These are phyloP conservation scores for Antechinus flavipes DNA, from an alignment of 2,113 vertebrate genomes.

Conservation along the genomic window DNA sequence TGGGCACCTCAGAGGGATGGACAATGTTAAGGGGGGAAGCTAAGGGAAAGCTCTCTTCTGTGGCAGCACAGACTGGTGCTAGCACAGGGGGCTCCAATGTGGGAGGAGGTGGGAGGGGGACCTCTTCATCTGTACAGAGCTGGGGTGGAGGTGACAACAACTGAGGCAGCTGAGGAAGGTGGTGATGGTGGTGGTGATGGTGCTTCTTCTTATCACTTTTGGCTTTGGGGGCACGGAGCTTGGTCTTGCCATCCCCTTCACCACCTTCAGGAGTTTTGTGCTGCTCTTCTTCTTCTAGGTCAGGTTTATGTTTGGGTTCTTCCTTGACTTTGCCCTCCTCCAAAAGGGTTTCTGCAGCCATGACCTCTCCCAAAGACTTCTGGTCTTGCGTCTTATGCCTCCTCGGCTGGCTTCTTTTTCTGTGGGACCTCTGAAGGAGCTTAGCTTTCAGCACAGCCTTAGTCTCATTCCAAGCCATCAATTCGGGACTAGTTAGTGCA, in stretches of 20 bases:
- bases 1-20: constrained; percentile 50
- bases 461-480: constrained; percentile 92
- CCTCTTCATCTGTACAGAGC: neutral
- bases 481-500: constrained; percentile 89
- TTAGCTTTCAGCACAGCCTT: constrained; percentile 88
- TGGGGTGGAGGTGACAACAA: rapidly evolving
- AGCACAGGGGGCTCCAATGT: neutral
- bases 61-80: rapidly evolving
- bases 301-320: no score
- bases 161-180: neutral
- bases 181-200: constrained; percentile 16
- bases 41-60: constrained; percentile 2
- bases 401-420: no score
- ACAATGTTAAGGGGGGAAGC: constrained; percentile 73
- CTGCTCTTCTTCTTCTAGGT: no score
- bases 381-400: no score
- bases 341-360: no score
- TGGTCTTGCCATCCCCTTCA: constrained; percentile 80
- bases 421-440: constrained; percentile 89
- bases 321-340: no score
- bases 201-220: constrained; percentile 82
- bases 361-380: no score
- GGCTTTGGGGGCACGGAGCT: constrained; percentile 72
- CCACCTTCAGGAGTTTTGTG: no score
- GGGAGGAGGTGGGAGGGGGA: rapidly evolving